A percentile compares a stretch with the other conserved stretches of the same genome.
Conservation (phyloP, 2,888 invertebrate species). For the Hipparchia sbordonii region DNA sequence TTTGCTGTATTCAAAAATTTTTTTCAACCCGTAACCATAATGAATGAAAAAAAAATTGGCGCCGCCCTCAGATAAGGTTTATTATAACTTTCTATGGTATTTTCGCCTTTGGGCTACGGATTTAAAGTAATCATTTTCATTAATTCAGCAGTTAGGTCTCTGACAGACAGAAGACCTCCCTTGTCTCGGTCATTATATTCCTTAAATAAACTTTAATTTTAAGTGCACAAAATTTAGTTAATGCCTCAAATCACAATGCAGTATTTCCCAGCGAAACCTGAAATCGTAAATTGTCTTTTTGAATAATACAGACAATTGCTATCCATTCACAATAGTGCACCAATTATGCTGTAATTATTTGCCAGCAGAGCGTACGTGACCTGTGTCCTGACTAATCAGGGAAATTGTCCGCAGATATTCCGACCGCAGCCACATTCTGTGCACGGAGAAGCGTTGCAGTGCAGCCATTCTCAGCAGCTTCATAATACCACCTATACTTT, state of each 20-base stretch:
- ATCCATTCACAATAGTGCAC: neutral
- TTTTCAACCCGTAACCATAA: no score
- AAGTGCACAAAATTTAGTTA: no score
- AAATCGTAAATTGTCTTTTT: neutral
- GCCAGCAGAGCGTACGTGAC: constrained; percentile 6
- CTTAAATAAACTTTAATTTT: no score
- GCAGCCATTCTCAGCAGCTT: constrained; percentile 90
- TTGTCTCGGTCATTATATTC: no score
- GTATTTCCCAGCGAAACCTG: neutral
- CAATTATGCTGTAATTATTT: constrained; percentile 5
- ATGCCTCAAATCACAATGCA: neutral
- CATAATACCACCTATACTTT: constrained; percentile 89
- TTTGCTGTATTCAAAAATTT: no score
- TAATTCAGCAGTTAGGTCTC: no score
- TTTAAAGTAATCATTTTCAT: no score
- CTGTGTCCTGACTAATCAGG: constrained; percentile 16
- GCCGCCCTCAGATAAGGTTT: no score
- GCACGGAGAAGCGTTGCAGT: constrained; percentile 89
- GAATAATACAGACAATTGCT: neutral
- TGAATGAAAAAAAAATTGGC: no score
- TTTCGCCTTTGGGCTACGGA: no score
- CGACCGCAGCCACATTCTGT: constrained; percentile 88
- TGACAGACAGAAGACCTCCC: no score
- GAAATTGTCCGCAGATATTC: constrained; percentile 86
- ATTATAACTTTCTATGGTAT: no score